These are phyloP conservation scores for Torymus texanus DNA, from an alignment of 2,888 invertebrate genomes.

Conservation along the genomic window DNA sequence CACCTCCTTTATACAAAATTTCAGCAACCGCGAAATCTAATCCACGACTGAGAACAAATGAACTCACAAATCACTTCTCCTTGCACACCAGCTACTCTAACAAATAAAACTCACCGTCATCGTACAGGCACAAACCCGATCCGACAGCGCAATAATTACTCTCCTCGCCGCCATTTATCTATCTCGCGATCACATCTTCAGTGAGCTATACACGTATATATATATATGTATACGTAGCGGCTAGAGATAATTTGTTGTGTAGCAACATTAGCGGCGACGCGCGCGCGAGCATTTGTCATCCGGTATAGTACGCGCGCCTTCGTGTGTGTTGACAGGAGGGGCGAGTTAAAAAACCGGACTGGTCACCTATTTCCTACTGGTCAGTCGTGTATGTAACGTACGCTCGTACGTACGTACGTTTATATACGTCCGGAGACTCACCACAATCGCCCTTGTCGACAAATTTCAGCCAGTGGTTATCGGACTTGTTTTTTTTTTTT, in stretches of 20 bases:
- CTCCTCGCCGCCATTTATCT: too few relatives aligned
- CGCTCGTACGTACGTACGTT: constrained; percentile 54
- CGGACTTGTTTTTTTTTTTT: constrained; percentile 51
- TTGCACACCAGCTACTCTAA: too few relatives aligned
- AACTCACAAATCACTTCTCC: too few relatives aligned
- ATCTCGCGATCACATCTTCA: constrained; percentile 30
- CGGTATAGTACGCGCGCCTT: constrained; percentile 61
- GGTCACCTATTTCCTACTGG: constrained; percentile 63
- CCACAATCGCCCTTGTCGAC: constrained; percentile 74
- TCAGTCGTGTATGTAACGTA: constrained; percentile 57
- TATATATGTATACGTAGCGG: neutral
- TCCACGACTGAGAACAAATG: too few relatives aligned
- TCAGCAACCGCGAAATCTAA: too few relatives aligned
- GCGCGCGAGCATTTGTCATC: constrained; percentile 72
- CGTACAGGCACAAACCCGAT: too few relatives aligned
- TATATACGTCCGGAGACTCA: too few relatives aligned
- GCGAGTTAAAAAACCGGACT: constrained; percentile 66
- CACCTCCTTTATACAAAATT: too few relatives aligned
- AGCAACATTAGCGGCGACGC: constrained; percentile 70
- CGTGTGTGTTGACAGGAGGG: constrained; percentile 73
- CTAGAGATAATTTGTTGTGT: constrained; percentile 71
- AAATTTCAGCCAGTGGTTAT: constrained; percentile 71
- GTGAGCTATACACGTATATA: too few relatives aligned
- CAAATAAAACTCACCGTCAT: too few relatives aligned
- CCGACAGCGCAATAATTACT: too few relatives aligned